Evolutionary conservation across 2,113 vertebrate species (phyloP).

Genomic region (Takifugu bimaculatus): DNA sequence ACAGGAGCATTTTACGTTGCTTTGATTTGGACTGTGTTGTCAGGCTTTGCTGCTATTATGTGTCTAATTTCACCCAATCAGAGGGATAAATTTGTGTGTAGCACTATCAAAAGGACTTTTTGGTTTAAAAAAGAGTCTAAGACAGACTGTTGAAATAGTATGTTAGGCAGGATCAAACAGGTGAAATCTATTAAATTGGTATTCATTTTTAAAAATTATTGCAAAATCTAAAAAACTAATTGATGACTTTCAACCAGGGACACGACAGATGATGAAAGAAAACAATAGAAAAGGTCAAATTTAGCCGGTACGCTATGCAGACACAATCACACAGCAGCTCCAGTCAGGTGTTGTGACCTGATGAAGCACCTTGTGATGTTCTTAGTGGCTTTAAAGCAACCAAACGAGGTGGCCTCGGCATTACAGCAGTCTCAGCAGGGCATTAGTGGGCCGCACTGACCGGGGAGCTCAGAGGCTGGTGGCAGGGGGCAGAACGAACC

Average conservation of each 20-base stretch:
- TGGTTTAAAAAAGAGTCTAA: too few species aligned
- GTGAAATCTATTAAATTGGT: too few species aligned
- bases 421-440: conserved; percentile 43
- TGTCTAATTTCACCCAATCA: too few species aligned
- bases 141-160: too few species aligned
- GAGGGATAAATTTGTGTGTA: too few species aligned
- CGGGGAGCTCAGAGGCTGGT: conserved; percentile 48
- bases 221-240: too few species aligned
- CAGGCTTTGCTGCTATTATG: background rate
- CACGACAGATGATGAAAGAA: too few species aligned
- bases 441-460: conserved; percentile 32
- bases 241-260: too few species aligned
- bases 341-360: conserved; percentile 44
- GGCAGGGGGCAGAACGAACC: conserved; percentile 29
- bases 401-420: conserved; percentile 35
- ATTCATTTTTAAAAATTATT: too few species aligned
- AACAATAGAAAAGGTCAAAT: too few species aligned
- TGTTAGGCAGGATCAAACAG: too few species aligned
- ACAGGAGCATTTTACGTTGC: conserved; percentile 25
- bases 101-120: too few species aligned
- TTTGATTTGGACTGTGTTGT: conserved; percentile 17
- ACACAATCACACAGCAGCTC: conserved; percentile 25
- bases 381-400: conserved; percentile 49
- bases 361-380: conserved; percentile 50
- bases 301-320: conserved; percentile 4